phyloP scores from a whole-genome alignment of 2,113 vertebrate species.

The Actenoides hombroni region DNA sequence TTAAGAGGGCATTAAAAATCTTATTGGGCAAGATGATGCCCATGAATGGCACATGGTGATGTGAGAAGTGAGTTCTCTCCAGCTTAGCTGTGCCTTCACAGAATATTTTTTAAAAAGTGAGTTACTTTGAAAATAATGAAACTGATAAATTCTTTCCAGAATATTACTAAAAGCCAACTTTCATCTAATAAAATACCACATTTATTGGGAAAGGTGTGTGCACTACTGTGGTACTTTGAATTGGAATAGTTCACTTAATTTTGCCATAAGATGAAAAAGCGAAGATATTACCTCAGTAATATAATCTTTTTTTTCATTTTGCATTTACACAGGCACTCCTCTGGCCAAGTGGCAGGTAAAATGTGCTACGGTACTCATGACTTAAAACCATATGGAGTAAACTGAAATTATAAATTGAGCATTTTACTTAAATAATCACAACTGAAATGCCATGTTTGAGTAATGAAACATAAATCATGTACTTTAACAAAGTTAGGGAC shows the following conservation, averaged over 20 bases:
- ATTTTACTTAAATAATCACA: neutral
- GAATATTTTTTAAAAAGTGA: neutral
- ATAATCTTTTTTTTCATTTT: neutral
- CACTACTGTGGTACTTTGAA: neutral
- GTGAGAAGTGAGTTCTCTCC: neutral
- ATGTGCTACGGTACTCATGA: neutral
- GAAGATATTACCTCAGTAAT: neutral
- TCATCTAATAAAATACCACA: neutral
- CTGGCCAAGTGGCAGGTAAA: neutral
- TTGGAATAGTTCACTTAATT: neutral
- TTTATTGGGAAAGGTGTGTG: neutral
- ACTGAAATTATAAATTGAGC: neutral
- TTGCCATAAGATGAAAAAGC: neutral
- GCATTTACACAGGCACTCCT: neutral
- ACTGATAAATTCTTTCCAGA: neutral
- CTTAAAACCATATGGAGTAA: neutral
- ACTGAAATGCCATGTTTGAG: neutral
- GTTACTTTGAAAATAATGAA: neutral
- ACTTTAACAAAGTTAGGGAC: neutral
- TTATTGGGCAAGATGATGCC: neutral
- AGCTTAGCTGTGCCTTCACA: neutral
- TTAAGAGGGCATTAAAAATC: neutral
- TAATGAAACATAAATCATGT: neutral
- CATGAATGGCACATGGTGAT: rapidly evolving
- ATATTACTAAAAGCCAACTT: neutral